Base-by-base conservation (phyloP, 2,888 invertebrate genomes). In the Orthosia gracilis region DNA sequence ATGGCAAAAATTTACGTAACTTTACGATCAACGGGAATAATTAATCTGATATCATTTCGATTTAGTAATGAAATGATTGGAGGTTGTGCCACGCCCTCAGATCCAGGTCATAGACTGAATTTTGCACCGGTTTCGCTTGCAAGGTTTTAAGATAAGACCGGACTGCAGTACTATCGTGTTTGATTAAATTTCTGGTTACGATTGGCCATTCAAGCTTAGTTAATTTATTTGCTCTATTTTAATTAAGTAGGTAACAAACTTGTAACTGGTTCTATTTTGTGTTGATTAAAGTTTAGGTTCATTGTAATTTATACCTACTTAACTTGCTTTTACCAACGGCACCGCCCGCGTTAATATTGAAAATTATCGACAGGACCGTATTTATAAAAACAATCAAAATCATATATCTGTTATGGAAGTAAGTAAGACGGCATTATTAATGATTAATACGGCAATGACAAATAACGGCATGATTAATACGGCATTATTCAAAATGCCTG, bases 61-160 rank as follows among this genome's bases (percentile, higher is more conserved):
- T 63, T 73, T 73, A 15, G 69, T 64, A 69, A 54, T 54, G 5
- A 66, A 69, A 66, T 57, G 45, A 73, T 69, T 70, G 45, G 40
- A 74, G 80, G 68, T 80, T 71, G 57, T 54, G 57, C 75, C 71
- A 71, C 81, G 62, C 81, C 84, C 68, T 52, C 49, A 13, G n/a
- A 82, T 67, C 63, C 65, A 71, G 84, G 84, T 84, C 81, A 82
- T 13, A 84, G 81, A 75, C 84, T 66, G 61, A 69, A 75, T 71
- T 71, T 49, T 26, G 61, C 18, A 23, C 68, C 68, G 55, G 81
- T 80, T 80, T 71, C 65, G 81, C 75, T 66, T 73, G 73, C 69
- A 66, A 70, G 18, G 61, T 47, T 73, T 59, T 66, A 57, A 83
- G 84, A 82, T 82, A 74, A 84, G 80, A 52, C 62, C 40, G 12